A percentile compares a stretch with the other conserved stretches of the same genome.
Conservation (phyloP, 2,797 vertebrate genomes). For the Clarias fuscus region DNA sequence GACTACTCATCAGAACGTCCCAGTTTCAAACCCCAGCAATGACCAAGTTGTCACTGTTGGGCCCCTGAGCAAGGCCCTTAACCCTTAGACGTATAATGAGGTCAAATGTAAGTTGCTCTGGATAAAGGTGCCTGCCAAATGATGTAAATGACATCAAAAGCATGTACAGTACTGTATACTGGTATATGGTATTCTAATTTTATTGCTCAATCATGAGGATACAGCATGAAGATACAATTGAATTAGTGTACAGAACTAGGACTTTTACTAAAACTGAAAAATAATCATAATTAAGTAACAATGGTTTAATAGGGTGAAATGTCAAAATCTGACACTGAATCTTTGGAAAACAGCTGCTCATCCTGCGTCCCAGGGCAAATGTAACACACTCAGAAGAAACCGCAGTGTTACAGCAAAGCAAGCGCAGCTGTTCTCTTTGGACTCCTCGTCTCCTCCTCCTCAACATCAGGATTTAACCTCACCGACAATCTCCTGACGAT, state of each 20-base stretch:
- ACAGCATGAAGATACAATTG: background rate
- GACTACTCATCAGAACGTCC: too few species aligned
- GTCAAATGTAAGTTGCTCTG: too few species aligned
- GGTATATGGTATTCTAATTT: too few species aligned
- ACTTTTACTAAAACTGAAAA: background rate
- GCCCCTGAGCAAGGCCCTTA: too few species aligned
- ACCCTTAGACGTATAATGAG: too few species aligned
- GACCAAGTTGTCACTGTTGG: too few species aligned
- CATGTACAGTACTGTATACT: too few species aligned
- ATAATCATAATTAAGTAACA: background rate
- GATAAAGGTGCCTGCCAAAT: too few species aligned
- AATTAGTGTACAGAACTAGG: background rate
- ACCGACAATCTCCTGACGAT: background rate
- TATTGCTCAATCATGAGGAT: background rate
- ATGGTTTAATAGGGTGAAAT: background rate
- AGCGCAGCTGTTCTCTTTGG: background rate
- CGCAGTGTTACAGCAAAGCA: background rate
- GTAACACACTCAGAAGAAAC: background rate
- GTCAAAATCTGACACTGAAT: background rate
- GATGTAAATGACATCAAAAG: too few species aligned
- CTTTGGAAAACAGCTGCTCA: background rate
- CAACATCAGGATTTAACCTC: background rate
- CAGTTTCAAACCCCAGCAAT: too few species aligned
- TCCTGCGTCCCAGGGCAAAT: background rate
- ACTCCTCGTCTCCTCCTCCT: too few species aligned